Conservation (phyloP, 2,113 vertebrate species). For the Buteo buteo region DNA sequence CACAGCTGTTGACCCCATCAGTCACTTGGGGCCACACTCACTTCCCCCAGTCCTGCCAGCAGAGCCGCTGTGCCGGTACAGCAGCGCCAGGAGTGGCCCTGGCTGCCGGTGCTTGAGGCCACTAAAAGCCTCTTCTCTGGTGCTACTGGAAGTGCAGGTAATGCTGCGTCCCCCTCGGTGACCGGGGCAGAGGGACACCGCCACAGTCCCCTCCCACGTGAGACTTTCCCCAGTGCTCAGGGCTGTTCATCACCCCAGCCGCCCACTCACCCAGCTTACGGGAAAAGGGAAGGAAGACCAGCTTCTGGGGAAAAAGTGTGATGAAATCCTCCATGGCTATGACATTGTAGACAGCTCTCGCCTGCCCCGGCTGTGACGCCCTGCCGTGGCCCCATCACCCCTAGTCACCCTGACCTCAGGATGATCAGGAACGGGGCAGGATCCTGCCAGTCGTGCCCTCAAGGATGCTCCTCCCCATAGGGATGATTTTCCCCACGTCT, state of each 20-base stretch:
- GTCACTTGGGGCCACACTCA: background rate
- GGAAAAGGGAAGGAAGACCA: background rate
- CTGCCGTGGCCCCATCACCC: fast-evolving
- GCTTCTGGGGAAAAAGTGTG: background rate
- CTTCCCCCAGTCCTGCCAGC: fast-evolving
- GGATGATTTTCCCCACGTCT: background rate
- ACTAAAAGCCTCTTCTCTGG: background rate
- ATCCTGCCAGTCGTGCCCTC: fast-evolving
- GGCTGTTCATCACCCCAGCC: fast-evolving
- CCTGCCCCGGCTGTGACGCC: background rate
- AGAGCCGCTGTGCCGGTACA: background rate
- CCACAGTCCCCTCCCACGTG: fast-evolving
- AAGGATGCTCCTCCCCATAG: background rate
- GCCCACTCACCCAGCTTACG: background rate
- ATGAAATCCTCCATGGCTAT: background rate
- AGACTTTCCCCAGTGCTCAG: background rate
- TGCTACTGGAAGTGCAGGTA: fast-evolving
- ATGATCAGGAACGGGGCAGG: background rate
- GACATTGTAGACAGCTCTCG: fast-evolving
- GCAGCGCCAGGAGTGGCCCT: fast-evolving
- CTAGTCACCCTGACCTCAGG: background rate
- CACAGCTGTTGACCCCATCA: background rate
- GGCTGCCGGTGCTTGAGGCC: fast-evolving
- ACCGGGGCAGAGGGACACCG: background rate
- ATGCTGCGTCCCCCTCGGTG: fast-evolving